phyloP scores from a whole-genome alignment of 2,113 vertebrate species.

The Cochlearius cochlearius region DNA sequence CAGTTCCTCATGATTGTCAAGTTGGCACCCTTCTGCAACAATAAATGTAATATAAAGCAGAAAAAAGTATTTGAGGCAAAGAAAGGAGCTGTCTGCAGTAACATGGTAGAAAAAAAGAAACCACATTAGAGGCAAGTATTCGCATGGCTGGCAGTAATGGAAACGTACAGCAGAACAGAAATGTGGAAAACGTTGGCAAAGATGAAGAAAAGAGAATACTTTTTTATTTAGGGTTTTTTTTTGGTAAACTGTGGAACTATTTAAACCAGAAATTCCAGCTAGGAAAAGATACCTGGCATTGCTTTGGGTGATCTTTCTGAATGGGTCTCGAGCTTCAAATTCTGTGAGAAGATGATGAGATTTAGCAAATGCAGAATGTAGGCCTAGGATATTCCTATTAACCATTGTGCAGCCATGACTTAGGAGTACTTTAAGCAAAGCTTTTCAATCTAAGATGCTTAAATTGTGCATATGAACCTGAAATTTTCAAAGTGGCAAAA shows the following conservation, averaged over 20 bases:
- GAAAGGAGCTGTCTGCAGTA: neutral
- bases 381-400: neutral
- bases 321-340: neutral
- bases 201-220: neutral
- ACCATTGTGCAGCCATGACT: accelerated
- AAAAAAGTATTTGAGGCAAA: neutral
- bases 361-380: neutral
- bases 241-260: neutral
- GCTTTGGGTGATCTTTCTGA: neutral
- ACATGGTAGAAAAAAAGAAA: neutral
- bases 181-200: neutral
- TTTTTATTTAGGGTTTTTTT: neutral
- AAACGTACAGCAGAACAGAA: neutral
- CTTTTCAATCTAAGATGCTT: neutral
- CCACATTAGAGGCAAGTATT: neutral
- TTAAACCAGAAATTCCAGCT: neutral
- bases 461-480: neutral
- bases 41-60: neutral
- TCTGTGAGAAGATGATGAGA: neutral
- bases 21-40: neutral
- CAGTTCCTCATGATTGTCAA: neutral
- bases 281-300: neutral
- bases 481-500: neutral
- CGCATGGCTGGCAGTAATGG: neutral
- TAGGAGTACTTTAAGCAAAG: neutral